Conservation (phyloP, 2,797 vertebrate genomes). For the Cyclopterus lumpus region DNA sequence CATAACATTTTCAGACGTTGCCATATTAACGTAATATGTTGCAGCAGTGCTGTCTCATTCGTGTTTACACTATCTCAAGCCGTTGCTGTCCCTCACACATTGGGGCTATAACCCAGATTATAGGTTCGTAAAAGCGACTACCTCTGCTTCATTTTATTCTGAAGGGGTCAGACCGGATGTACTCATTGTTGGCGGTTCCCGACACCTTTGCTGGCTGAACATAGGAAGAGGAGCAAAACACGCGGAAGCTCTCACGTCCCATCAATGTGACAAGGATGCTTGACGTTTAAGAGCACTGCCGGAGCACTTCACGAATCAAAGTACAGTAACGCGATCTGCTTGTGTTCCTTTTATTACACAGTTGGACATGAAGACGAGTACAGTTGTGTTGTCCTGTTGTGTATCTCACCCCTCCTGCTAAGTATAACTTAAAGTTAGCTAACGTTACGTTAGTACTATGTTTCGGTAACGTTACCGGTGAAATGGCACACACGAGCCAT, state of each 20-base stretch:
- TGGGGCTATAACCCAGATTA: neutral
- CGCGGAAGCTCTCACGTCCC: no score
- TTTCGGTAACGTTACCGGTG: conserved; percentile 31
- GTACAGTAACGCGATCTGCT: neutral
- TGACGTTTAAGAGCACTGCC: neutral
- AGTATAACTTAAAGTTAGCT: conserved; percentile 6
- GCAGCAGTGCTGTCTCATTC: no score
- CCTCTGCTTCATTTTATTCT: neutral
- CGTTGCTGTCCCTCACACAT: no score
- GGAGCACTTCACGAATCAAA: neutral
- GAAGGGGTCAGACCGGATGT: conserved; percentile 19
- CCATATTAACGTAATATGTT: no score
- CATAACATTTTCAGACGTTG: no score
- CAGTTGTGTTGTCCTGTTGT: neutral
- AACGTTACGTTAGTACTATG: conserved; percentile 4
- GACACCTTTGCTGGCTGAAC: neutral
- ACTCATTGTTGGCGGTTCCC: neutral
- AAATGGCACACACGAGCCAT: conserved; percentile 2
- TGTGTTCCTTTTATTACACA: neutral
- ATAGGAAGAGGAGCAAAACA: neutral
- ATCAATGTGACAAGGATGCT: neutral
- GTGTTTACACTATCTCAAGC: no score
- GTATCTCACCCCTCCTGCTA: neutral
- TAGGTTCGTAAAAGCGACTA: neutral
- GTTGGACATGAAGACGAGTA: no score